Percentiles rank a stretch among this genome's conserved stretches.
These are phyloP conservation scores for Phoebastria nigripes DNA, from an alignment of 2,797 vertebrate genomes.

Conservation along the genomic window DNA sequence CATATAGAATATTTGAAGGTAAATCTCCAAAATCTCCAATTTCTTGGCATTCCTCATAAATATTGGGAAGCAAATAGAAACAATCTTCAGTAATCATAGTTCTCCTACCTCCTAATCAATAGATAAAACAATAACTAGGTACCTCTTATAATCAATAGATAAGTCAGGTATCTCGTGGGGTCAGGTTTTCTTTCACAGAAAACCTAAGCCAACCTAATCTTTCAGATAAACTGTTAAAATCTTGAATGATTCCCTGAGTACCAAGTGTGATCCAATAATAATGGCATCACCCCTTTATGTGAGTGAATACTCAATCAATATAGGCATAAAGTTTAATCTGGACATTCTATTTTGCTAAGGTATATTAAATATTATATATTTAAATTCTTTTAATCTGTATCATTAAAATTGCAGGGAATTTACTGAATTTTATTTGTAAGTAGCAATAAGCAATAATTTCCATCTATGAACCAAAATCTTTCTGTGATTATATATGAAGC, in stretches of 20 bases:
- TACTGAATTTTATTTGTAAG: background rate
- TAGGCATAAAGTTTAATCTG: background rate
- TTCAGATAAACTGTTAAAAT: background rate
- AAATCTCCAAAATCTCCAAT: background rate
- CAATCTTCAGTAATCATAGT: background rate
- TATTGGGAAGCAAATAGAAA: background rate
- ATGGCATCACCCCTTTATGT: background rate
- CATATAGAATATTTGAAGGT: background rate
- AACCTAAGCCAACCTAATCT: background rate
- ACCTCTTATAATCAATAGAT: background rate
- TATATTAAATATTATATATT: background rate
- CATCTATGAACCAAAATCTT: background rate
- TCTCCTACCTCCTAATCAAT: background rate
- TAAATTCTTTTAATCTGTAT: background rate
- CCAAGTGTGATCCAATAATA: background rate
- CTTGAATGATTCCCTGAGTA: background rate
- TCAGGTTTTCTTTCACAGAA: background rate
- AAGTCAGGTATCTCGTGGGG: background rate
- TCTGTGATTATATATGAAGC: background rate
- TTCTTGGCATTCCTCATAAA: background rate
- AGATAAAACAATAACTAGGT: background rate
- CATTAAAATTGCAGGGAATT: background rate
- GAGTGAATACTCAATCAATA: background rate
- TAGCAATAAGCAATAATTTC: background rate
- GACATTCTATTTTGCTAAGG: background rate